phyloP scores from a whole-genome alignment of 2,113 vertebrate species.

The Machaerirhynchus nigripectus region DNA sequence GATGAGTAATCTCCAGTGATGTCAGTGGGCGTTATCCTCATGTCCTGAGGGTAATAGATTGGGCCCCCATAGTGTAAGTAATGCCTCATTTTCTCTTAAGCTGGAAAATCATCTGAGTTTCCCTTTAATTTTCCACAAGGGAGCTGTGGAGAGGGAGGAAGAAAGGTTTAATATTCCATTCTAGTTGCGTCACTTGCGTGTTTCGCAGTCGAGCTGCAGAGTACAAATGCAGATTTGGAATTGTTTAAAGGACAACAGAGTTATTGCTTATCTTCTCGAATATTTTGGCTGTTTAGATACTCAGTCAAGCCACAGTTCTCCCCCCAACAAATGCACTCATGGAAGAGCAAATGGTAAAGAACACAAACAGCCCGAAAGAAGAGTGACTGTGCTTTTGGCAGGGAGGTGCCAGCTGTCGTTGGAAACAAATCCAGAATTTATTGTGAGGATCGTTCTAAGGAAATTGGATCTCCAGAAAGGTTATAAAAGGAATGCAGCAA shows the following conservation, averaged over 20 bases:
- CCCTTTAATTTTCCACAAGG: conserved; percentile 19
- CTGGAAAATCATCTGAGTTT: conserved; percentile 19
- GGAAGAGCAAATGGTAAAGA: conserved; percentile 31
- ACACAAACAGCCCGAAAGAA: background rate
- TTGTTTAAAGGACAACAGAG: conserved; percentile 4
- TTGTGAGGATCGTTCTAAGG: background rate
- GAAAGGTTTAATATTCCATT: conserved; percentile 43
- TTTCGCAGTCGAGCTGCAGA: background rate
- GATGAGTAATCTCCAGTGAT: conserved; percentile 48
- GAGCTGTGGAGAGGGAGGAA: background rate
- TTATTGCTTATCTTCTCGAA: conserved; percentile 19
- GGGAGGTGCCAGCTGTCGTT: background rate
- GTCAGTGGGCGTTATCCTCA: conserved; percentile 33
- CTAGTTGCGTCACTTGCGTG: conserved; percentile 11
- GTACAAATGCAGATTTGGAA: background rate
- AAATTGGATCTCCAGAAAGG: background rate
- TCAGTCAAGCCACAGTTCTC: background rate
- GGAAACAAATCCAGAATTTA: background rate
- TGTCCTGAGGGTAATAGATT: background rate
- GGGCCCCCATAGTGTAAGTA: background rate
- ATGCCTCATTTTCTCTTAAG: conserved; percentile 11
- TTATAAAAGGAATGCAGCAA: background rate
- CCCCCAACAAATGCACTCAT: background rate
- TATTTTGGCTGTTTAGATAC: background rate
- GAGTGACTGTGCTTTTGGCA: background rate